These are phyloP conservation scores for Spinibarbus caldwelli DNA, from an alignment of 2,797 vertebrate species.

Conservation along the genomic window DNA sequence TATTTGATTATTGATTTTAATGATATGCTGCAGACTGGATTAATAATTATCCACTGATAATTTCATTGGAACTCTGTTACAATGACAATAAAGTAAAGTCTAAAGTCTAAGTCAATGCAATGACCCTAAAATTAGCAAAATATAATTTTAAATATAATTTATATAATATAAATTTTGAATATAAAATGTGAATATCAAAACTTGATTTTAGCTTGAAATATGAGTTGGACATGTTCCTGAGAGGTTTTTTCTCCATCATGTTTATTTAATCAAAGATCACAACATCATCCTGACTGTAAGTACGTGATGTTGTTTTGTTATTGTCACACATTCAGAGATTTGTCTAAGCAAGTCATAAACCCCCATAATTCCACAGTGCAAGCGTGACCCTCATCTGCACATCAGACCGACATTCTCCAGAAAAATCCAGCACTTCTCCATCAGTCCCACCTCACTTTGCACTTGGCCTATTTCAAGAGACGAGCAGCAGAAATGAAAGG, in stretches of 20 bases:
- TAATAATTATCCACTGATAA: no score
- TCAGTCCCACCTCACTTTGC: constrained; percentile 27
- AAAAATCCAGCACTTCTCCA: not conserved
- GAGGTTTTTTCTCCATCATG: not conserved
- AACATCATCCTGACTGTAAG: not conserved
- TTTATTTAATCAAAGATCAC: not conserved
- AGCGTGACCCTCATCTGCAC: not conserved
- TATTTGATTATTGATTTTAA: no score
- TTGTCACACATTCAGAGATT: not conserved
- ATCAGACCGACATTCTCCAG: not conserved
- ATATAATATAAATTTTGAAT: no score
- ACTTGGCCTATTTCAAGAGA: constrained; percentile 44
- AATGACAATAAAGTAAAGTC: no score
- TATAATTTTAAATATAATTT: not conserved
- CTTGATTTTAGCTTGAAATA: not conserved
- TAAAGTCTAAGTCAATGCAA: not conserved
- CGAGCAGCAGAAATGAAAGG: constrained; percentile 13
- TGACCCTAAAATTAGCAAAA: not conserved
- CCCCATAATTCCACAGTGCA: constrained; percentile 10
- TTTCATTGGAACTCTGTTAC: no score
- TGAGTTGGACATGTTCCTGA: not conserved
- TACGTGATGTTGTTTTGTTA: not conserved
- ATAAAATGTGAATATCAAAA: not conserved
- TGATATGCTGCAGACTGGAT: no score
- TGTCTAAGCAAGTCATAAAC: not conserved